phyloP scores from a whole-genome alignment of 2,113 vertebrate species.

The Micronycteris hirsuta region DNA sequence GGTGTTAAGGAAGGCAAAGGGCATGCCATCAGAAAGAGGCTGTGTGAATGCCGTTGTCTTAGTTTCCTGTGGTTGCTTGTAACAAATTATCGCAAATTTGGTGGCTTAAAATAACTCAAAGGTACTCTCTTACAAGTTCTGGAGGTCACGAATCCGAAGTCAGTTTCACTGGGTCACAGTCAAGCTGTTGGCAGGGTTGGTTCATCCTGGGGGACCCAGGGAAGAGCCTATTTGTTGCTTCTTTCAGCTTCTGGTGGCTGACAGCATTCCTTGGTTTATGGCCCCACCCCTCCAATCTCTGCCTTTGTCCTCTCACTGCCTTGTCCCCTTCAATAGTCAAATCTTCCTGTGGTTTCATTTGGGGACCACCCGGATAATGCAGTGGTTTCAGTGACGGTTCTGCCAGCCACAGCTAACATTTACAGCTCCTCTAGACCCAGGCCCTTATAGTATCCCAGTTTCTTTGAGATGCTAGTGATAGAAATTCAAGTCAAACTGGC shows the following conservation, averaged over 20 bases:
- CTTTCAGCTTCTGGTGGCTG: not conserved
- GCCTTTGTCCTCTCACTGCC: not conserved
- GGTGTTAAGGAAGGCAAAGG: not conserved
- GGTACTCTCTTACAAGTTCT: not conserved
- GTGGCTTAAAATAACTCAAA: not conserved
- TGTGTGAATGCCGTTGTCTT: not conserved
- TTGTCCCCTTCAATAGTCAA: not conserved
- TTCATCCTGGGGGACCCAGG: not conserved
- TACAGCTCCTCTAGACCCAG: not conserved
- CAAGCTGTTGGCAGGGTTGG: not conserved
- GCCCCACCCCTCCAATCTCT: not conserved
- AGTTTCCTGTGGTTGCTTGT: not conserved
- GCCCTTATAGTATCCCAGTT: not conserved
- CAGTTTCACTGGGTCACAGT: not conserved
- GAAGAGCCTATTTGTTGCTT: not conserved
- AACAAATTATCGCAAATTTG: not conserved
- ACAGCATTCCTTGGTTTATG: not conserved
- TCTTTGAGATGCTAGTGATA: not conserved
- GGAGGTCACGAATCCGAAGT: not conserved
- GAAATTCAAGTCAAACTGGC: not conserved
- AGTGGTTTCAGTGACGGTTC: not conserved
- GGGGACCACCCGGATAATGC: not conserved
- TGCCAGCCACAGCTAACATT: not conserved
- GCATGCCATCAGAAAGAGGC: not conserved
- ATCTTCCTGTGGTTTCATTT: not conserved